A percentile compares a stretch with the other conserved stretches of the same genome.
Conservation (phyloP, 2,888 invertebrate genomes). For the Oxyscelio sp. region DNA sequence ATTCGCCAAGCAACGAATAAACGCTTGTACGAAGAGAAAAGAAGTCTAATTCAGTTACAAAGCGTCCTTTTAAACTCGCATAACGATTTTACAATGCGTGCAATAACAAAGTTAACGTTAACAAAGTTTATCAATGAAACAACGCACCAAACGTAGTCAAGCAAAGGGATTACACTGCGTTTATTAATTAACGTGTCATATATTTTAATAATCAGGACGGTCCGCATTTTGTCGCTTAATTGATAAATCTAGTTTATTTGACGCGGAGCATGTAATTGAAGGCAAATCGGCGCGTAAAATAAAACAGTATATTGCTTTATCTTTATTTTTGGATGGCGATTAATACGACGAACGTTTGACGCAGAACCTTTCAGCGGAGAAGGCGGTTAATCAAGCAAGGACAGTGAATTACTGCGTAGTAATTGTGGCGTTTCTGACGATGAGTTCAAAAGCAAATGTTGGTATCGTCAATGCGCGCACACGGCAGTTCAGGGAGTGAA, state of each 20-base stretch:
- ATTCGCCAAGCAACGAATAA: constrained; percentile 23
- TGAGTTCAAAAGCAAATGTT: constrained; percentile 66
- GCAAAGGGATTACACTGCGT: not conserved
- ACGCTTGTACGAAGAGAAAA: not conserved
- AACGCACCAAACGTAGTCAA: not conserved
- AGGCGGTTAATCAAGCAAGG: constrained; percentile 71
- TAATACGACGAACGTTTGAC: constrained; percentile 57
- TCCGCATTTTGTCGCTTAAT: constrained; percentile 28
- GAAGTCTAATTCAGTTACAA: constrained; percentile 16
- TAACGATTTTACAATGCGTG: not conserved
- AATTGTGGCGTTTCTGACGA: constrained; percentile 69
- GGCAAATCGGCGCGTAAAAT: constrained; percentile 35
- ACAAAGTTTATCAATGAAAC: not conserved
- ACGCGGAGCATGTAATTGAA: constrained; percentile 29
- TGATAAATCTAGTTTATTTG: constrained; percentile 49
- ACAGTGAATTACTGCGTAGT: constrained; percentile 68
- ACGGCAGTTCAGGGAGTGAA: constrained; percentile 36
- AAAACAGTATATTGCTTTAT: constrained; percentile 37
- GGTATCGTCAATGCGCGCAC: constrained; percentile 40
- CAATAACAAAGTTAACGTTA: constrained; percentile 1
- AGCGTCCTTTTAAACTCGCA: not conserved
- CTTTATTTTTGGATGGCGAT: constrained; percentile 61
- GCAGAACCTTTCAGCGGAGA: constrained; percentile 65
- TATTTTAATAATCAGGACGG: not conserved
- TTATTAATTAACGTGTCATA: not conserved